Percentiles rank a stretch among this genome's conserved stretches.
These are phyloP conservation scores for Achroia grisella DNA, from an alignment of 1,140 invertebrate genomes.

Conservation along the genomic window DNA sequence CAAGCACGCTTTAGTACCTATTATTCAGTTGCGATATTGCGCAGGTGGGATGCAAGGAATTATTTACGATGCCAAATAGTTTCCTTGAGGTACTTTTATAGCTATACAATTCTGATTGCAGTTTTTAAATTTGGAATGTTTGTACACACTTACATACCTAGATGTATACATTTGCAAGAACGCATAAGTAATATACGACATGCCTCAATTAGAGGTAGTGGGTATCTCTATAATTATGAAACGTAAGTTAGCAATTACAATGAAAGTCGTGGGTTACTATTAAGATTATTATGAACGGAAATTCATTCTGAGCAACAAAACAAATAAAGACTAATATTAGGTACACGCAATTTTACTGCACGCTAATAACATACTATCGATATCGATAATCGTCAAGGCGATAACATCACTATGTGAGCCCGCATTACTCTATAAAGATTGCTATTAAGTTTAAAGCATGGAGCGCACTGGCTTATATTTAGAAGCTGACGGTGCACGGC, in stretches of 20 bases:
- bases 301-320: constrained; percentile 2
- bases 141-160: too few species aligned
- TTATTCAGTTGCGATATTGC: constrained; percentile 32
- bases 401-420: constrained; percentile 48
- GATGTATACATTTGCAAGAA: too few species aligned
- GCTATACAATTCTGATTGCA: too few species aligned
- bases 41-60: constrained; percentile 16
- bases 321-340: constrained; percentile 2
- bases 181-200: too few species aligned
- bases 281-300: background rate
- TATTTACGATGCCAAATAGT: too few species aligned
- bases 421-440: constrained; percentile 64
- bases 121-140: too few species aligned
- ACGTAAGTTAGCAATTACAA: too few species aligned
- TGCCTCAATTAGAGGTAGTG: too few species aligned
- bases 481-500: constrained; percentile 51
- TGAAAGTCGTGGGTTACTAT: too few species aligned
- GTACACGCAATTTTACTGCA: constrained; percentile 18
- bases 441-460: constrained; percentile 63
- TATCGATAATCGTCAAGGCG: constrained; percentile 37
- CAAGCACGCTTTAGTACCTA: constrained; percentile 25
- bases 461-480: constrained; percentile 45
- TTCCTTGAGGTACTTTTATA: too few species aligned
- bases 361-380: constrained; percentile 43
- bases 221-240: too few species aligned